phyloP scores from a whole-genome alignment of 2,888 invertebrate species.

The Meloe dianella region DNA sequence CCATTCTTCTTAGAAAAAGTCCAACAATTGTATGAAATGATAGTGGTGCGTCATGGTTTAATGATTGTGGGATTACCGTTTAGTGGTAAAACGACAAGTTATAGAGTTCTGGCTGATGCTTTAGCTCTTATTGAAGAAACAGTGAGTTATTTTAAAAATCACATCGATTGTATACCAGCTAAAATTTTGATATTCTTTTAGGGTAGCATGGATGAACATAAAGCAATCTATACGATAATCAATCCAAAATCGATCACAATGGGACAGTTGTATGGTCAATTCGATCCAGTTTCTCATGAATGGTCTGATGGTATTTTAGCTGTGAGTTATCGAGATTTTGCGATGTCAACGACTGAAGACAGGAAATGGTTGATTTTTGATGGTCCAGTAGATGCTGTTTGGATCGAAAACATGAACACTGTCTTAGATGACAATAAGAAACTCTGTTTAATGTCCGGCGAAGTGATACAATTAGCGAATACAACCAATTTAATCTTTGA shows the following conservation, averaged over 20 bases:
- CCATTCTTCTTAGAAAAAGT: constrained; percentile 86
- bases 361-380: constrained; percentile 96
- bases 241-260: constrained; percentile 96
- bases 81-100: constrained; percentile 89
- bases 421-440: constrained; percentile 97
- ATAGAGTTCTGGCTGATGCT: constrained; percentile 81
- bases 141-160: constrained; percentile 53
- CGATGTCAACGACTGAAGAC: constrained; percentile 74
- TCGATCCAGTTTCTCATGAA: constrained; percentile 93
- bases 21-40: constrained; percentile 94
- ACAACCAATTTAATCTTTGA: constrained; percentile 93
- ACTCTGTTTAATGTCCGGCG: constrained; percentile 96
- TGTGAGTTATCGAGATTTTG: constrained; percentile 80
- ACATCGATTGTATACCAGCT: background rate
- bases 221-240: constrained; percentile 79
- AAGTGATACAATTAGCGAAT: constrained; percentile 90
- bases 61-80: constrained; percentile 94
- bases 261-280: constrained; percentile 94
- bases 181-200: constrained; percentile 47
- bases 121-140: constrained; percentile 78
- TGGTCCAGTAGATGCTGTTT: constrained; percentile 94
- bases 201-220: constrained; percentile 77
- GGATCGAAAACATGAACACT: constrained; percentile 97
- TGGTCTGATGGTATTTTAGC: constrained; percentile 92
- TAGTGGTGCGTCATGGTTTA: constrained; percentile 90